These are phyloP conservation scores for Pediacus dermestoides DNA, from an alignment of 2,888 invertebrate genomes.

Conservation along the genomic window DNA sequence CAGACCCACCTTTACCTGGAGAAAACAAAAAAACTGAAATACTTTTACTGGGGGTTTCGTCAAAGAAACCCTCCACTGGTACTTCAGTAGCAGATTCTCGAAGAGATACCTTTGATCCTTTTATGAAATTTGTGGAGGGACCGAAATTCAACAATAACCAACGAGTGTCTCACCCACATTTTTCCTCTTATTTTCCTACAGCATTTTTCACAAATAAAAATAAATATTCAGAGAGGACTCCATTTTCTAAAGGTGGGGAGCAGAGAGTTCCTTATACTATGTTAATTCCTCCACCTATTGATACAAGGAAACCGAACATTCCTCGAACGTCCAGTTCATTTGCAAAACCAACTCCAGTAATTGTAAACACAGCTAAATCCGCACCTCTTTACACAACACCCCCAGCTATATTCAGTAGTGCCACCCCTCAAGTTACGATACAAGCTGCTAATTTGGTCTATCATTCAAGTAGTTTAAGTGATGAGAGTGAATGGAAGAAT, in stretches of 20 bases:
- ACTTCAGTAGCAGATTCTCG: conserved; percentile 41
- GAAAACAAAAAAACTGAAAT: conserved; percentile 63
- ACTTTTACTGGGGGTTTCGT: conserved; percentile 65
- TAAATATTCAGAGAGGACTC: conserved; percentile 28
- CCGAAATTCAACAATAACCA: conserved; percentile 49
- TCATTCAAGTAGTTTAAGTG: conserved; percentile 57
- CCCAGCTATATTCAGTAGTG: conserved; percentile 12
- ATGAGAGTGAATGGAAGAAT: conserved; percentile 49
- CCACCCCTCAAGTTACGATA: conserved; percentile 51
- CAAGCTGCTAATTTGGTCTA: conserved; percentile 64
- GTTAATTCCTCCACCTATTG: conserved; percentile 66
- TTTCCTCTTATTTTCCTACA: conserved; percentile 48
- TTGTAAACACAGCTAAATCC: conserved; percentile 17
- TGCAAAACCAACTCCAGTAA: conserved; percentile 14
- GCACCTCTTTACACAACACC: conserved; percentile 19
- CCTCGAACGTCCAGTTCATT: conserved; percentile 16
- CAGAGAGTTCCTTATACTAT: conserved; percentile 61
- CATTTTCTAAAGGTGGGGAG: conserved; percentile 49
- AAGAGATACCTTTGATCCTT: conserved; percentile 47
- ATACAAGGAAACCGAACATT: conserved; percentile 43
- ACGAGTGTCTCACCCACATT: conserved; percentile 42
- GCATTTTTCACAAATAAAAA: conserved; percentile 40
- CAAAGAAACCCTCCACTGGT: conserved; percentile 60
- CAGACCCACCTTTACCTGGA: conserved; percentile 53
- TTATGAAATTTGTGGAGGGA: conserved; percentile 52